Conservation (phyloP, 2,888 invertebrate species). For the Drosophila multiciliata region DNA sequence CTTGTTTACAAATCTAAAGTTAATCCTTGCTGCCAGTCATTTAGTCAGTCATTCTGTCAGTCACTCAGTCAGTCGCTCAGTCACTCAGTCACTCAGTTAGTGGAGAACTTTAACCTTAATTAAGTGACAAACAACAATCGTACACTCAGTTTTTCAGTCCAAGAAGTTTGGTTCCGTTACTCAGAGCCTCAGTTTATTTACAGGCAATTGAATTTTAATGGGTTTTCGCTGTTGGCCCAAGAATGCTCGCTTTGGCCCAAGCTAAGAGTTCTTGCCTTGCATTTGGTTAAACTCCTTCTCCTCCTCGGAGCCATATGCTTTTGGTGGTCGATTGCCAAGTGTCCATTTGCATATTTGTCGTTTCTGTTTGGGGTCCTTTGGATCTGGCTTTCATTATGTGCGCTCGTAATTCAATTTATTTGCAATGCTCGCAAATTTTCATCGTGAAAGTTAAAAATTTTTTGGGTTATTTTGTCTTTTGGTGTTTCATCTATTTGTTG, state of each 20-base stretch:
- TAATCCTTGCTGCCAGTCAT: conserved; percentile 65
- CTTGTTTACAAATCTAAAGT: conserved; percentile 73
- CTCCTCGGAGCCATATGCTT: conserved; percentile 6
- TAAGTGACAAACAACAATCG: conserved; percentile 77
- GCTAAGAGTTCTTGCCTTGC: conserved; percentile 22
- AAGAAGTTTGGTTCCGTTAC: conserved; percentile 39
- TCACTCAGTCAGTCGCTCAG: conserved; percentile 22
- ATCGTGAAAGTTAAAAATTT: conserved; percentile 40
- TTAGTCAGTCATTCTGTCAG: conserved; percentile 19
- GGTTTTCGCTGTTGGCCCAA: conserved; percentile 57
- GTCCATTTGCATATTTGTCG: conserved; percentile 75
- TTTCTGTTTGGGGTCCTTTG: conserved; percentile 44
- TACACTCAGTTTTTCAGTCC: background rate
- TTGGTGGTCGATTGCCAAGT: conserved; percentile 48
- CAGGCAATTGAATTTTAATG: conserved; percentile 80
- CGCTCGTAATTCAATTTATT: conserved; percentile 75
- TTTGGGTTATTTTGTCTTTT: conserved; percentile 21
- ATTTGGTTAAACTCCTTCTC: conserved; percentile 6
- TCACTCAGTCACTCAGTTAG: conserved; percentile 9
- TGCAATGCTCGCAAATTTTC: conserved; percentile 57
- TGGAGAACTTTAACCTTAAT: conserved; percentile 68
- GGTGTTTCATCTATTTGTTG: conserved; percentile 18
- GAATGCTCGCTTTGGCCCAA: conserved; percentile 34
- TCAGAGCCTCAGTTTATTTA: conserved; percentile 63
- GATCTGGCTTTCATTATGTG: conserved; percentile 44